Base-by-base conservation (phyloP, 2,888 invertebrate genomes). In the Tenodera sinensis region DNA sequence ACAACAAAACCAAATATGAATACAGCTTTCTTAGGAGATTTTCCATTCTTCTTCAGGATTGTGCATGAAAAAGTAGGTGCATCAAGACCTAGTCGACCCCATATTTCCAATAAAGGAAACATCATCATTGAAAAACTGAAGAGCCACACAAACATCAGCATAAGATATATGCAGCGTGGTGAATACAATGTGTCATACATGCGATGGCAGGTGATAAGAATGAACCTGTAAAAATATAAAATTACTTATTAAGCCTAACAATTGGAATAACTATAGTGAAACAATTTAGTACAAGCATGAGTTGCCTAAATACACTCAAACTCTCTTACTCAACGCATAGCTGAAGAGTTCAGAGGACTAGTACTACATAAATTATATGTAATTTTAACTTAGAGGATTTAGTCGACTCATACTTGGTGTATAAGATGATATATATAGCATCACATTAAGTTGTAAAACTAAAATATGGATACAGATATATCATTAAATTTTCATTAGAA, bases 11-110 rank as follows among this genome's bases (percentile, higher is more conserved):
- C 98, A 91, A 98, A 95, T 27, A 97, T 94, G 94, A 98, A 98
- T 0, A 98, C 94, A 89, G 96, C 95, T 93, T 97, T 98, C 94
- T 98, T 97, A 4, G 98, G 98, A 1, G 97, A 98, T 91, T 93
- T 94, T 83, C 96, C 97, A 92, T 97, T 94, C 92, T 97, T 96
- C 90, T 95, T 95, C 87, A 98, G 94, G 91, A 98, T 98, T 30
- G 98, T 98, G 93, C 98, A 98, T 0, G 98, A 98, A 93, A 98
- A 98, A 2, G 98, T 97, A 28, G 95, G 94, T 47, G 95, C 94
- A 91, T 98, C 96, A 82, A 98, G 94, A 0, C 98, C 98, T 90
- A 98, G 94, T 91, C 95, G 95, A 27, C 98, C 98, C 98, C 98
- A 98, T 28, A 97, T 93, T 88, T 96, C 97, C 15, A 97, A 93